A percentile compares a stretch with the other conserved stretches of the same genome.
phyloP scores from a whole-genome alignment of 2,797 vertebrate genomes.

The Anas bahamensis region DNA sequence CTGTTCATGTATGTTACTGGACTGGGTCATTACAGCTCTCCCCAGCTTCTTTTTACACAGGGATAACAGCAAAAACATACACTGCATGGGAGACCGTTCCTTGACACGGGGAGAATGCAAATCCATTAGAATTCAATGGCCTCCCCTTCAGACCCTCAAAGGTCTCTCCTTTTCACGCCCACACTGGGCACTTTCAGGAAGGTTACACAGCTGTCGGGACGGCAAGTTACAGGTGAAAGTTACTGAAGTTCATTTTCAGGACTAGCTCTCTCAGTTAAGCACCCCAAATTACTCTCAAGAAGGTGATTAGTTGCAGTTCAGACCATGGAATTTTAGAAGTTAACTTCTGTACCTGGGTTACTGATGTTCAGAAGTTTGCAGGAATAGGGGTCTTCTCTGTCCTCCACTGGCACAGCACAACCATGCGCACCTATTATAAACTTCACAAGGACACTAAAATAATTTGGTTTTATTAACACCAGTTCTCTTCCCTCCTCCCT shows the following conservation, averaged over 20 bases:
- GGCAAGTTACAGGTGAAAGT: not conserved
- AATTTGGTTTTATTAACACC: conserved; percentile 61
- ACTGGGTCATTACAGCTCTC: not conserved
- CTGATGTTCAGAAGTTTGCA: conserved; percentile 93
- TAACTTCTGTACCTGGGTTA: conserved; percentile 82
- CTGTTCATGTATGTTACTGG: not conserved
- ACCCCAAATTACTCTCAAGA: not conserved
- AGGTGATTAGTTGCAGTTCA: not conserved
- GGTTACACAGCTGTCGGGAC: not conserved
- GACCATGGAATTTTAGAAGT: not conserved
- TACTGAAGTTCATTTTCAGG: not conserved
- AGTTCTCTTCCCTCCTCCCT: conserved; percentile 52
- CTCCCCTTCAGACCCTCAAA: not conserved
- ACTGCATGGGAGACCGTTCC: not conserved
- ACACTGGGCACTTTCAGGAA: not conserved
- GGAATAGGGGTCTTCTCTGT: conserved; percentile 94
- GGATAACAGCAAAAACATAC: not conserved
- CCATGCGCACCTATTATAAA: conserved; percentile 93
- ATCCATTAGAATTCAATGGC: not conserved
- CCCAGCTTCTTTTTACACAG: not conserved
- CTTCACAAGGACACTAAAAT: conserved; percentile 92
- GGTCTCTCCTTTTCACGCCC: not conserved
- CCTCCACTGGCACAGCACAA: conserved; percentile 91
- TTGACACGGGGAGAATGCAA: not conserved
- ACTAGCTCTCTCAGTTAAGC: not conserved